Base-by-base conservation (phyloP, 2,113 vertebrate species). In the Lepus europaeus region DNA sequence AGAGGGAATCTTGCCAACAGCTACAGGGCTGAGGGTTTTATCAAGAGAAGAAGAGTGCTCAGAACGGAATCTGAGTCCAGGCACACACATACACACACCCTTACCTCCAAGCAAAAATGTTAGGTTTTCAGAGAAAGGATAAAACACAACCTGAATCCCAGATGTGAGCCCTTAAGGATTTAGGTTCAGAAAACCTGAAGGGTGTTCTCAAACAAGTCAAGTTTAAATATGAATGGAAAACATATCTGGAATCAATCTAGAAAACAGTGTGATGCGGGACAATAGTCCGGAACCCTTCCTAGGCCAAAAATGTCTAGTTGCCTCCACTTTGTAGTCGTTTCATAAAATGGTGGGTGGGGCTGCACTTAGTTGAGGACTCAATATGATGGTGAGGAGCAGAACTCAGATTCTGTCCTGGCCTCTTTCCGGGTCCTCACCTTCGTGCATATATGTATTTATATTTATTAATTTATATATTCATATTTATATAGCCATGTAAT, bases 61-160 rank as follows among this genome's bases (percentile, higher is more conserved):
- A 56, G 61, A 74, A 61, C 5, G 31, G 49, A 73, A 66, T 76
- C 25, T 19, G 39, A 63, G 10, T 79, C 25, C 36, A 87, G 59
- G 70, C 29, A 69, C 36, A 29, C 1, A 81, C 20, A 22, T 2
- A n/a, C 72, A 19, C 56, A 20, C 56, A 59, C 56, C 56, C 16
- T 78, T 90, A 93, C 22, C 29, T 6, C 14, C 39, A 12, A 87
- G n/a, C 9, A 79, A 89, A 66, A 31, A 63, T 23, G 73, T 68
- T 23, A 59, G 20, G 14, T 87, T 87, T 95, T 45, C 53, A 91
- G 72, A 87, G 31, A 59, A 95, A 77, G 86, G 23, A 49, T 69
- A 89, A 84, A 93, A 81, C 10, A 63, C 4, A 39, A 1, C 29
- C 0, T 1, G 5, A 70, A 17, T 74, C 74, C 23, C 64, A 10